phyloP scores from a whole-genome alignment of 2,113 vertebrate genomes.

The Triplophysa tibetana region DNA sequence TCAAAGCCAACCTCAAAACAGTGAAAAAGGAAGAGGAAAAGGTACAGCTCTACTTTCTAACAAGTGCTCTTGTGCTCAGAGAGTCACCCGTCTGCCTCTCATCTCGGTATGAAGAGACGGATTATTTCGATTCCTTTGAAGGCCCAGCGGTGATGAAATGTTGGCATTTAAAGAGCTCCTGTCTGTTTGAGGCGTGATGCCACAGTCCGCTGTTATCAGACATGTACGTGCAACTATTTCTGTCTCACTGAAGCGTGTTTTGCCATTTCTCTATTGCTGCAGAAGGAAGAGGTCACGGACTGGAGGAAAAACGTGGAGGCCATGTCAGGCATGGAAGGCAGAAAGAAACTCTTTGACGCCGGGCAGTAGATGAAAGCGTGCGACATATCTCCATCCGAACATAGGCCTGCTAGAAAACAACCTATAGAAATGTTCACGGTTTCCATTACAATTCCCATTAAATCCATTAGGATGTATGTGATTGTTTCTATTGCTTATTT shows the following conservation, averaged over 20 bases:
- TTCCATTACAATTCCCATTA: no score
- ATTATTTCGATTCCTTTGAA: slow-evolving; percentile 27
- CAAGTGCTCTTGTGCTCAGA: neutral
- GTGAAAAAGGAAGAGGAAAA: slow-evolving; percentile 71
- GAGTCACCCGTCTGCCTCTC: slow-evolving; percentile 13
- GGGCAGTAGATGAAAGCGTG: slow-evolving; percentile 46
- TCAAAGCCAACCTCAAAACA: slow-evolving; percentile 70
- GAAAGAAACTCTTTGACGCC: slow-evolving; percentile 69
- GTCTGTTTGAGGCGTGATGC: slow-evolving; percentile 11
- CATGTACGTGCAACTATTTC: slow-evolving; percentile 10
- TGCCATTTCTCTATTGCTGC: slow-evolving; percentile 25
- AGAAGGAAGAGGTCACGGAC: slow-evolving; percentile 67
- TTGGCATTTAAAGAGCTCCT: slow-evolving; percentile 16
- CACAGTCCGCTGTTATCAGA: neutral
- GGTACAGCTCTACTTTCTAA: slow-evolving; percentile 50
- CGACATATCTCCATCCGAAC: neutral
- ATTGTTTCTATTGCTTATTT: no score
- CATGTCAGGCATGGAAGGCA: slow-evolving; percentile 71
- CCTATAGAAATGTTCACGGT: no score
- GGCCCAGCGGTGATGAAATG: slow-evolving; percentile 3
- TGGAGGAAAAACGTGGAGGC: slow-evolving; percentile 73
- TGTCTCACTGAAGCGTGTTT: slow-evolving; percentile 26
- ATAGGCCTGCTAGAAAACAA: neutral
- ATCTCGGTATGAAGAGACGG: slow-evolving; percentile 5
- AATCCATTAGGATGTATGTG: no score